These are phyloP conservation scores for Archips crataeganus DNA, from an alignment of 2,888 invertebrate genomes.

Conservation along the genomic window DNA sequence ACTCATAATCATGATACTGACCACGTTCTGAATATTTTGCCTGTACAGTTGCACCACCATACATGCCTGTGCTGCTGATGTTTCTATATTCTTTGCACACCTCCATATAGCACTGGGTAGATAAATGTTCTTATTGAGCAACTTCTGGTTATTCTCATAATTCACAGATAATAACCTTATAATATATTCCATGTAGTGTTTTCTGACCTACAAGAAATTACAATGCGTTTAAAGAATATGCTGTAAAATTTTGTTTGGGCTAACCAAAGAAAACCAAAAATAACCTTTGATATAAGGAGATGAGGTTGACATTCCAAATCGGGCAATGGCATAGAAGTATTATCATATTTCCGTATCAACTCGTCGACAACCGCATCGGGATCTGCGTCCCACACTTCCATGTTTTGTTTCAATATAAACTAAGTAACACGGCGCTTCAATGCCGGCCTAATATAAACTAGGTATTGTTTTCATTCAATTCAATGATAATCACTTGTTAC, in stretches of 20 bases:
- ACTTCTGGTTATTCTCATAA: slow-evolving; percentile 74
- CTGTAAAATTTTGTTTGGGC: slow-evolving; percentile 3
- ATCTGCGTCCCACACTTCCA: slow-evolving; percentile 49
- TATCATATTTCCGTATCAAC: slow-evolving; percentile 67
- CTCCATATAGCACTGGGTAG: slow-evolving; percentile 80
- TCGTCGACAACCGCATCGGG: slow-evolving; percentile 61
- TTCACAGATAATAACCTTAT: slow-evolving; percentile 73
- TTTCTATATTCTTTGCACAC: slow-evolving; percentile 78
- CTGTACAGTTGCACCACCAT: slow-evolving; percentile 79
- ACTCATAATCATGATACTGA: slow-evolving; percentile 50
- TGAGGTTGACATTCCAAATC: slow-evolving; percentile 74
- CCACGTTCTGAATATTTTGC: slow-evolving; percentile 68
- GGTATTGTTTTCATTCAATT: background rate
- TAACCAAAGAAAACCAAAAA: background rate
- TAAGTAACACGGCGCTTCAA: background rate
- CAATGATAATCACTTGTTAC: background rate
- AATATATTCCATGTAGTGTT: slow-evolving; percentile 79
- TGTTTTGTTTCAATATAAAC: slow-evolving; percentile 33
- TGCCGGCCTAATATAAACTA: background rate
- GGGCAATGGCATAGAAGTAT: slow-evolving; percentile 68
- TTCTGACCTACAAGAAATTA: slow-evolving; percentile 68
- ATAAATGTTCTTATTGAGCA: slow-evolving; percentile 72
- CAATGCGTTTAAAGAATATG: slow-evolving; percentile 11
- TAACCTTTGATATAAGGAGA: slow-evolving; percentile 78
- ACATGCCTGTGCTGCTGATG: slow-evolving; percentile 72